Percentiles rank a stretch among this genome's conserved stretches.
phyloP scores from a whole-genome alignment of 2,113 vertebrate genomes.

The Bungarus multicinctus region DNA sequence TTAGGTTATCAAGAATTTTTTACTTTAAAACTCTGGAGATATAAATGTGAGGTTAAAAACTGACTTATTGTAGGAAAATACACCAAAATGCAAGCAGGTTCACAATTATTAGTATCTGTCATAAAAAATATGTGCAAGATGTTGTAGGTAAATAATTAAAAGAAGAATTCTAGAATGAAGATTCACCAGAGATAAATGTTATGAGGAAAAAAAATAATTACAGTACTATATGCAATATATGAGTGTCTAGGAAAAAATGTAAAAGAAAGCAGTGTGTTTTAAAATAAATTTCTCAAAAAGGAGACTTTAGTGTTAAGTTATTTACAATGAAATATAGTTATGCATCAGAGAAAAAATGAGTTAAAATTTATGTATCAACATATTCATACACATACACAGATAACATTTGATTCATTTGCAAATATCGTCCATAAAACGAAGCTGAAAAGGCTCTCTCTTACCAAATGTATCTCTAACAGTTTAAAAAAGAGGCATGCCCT shows the following conservation, averaged over 20 bases:
- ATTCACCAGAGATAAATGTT: not conserved
- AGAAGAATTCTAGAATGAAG: not conserved
- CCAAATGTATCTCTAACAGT: not conserved
- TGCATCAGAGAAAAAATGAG: not conserved
- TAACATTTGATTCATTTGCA: not conserved
- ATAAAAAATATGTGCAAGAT: not conserved
- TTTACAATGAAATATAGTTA: not conserved
- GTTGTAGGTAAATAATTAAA: not conserved
- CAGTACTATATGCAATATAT: not conserved
- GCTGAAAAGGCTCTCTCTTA: not conserved
- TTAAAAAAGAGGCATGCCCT: not conserved
- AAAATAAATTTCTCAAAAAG: not conserved
- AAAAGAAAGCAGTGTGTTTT: not conserved
- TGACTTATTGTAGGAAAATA: not conserved
- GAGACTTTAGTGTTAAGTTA: not conserved
- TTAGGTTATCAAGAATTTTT: not conserved
- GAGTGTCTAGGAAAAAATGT: not conserved
- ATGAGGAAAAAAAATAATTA: not conserved
- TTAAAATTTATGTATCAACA: not conserved
- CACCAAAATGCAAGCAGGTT: not conserved
- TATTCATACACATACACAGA: not conserved
- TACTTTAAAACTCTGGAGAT: not conserved
- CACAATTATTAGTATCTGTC: not conserved
- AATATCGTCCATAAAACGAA: not conserved
- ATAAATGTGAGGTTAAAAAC: not conserved